These are phyloP conservation scores for Platorchestia sp. DNA, from an alignment of 1,140 invertebrate genomes.

Conservation along the genomic window DNA sequence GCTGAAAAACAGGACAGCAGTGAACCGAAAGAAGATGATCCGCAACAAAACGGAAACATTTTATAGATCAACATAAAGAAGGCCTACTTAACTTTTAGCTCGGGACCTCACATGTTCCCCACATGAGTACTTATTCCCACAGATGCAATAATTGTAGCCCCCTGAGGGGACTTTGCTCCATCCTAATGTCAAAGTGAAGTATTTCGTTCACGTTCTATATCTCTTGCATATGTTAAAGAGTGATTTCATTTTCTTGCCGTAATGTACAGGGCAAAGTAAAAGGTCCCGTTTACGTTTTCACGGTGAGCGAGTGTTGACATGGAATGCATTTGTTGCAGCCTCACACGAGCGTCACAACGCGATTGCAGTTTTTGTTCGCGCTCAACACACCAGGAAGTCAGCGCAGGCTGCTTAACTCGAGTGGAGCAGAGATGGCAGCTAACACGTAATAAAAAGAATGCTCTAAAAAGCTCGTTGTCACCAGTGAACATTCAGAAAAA, in stretches of 20 bases:
- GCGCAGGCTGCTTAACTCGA: not conserved
- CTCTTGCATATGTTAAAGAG: too few relatives aligned
- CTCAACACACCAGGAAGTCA: not conserved
- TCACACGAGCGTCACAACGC: not conserved
- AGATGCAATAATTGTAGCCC: too few relatives aligned
- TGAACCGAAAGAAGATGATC: too few relatives aligned
- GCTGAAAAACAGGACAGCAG: too few relatives aligned
- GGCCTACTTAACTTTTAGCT: too few relatives aligned
- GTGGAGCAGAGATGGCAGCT: not conserved
- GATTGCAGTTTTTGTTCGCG: not conserved
- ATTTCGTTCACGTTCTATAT: too few relatives aligned
- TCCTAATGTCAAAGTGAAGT: too few relatives aligned
- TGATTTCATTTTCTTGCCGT: not conserved
- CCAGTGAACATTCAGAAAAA: not conserved
- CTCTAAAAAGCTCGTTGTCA: not conserved
- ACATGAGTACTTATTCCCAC: too few relatives aligned
- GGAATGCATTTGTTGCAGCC: not conserved
- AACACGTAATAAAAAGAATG: not conserved
- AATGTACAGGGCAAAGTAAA: not conserved
- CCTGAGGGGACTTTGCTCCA: too few relatives aligned
- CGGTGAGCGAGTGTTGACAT: not conserved
- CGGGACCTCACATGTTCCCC: too few relatives aligned
- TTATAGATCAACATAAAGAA: too few relatives aligned
- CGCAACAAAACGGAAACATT: too few relatives aligned
- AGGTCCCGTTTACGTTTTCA: not conserved